A percentile compares a stretch with the other conserved stretches of the same genome.
Evolutionary conservation across 1,140 invertebrate species (phyloP).

Genomic region (Drosophila orena): DNA sequence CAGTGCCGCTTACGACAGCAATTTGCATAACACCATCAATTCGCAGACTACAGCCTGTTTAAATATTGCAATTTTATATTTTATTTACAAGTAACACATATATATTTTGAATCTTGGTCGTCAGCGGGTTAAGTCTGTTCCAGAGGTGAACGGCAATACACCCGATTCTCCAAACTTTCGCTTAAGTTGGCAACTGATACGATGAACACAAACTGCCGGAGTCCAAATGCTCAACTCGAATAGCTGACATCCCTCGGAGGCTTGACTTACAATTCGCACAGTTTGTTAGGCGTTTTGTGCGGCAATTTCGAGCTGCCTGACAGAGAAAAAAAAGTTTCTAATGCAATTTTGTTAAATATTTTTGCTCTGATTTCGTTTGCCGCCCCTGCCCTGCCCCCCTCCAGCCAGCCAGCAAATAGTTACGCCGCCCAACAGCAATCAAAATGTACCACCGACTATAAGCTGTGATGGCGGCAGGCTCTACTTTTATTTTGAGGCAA

Average conservation of each 20-base stretch:
- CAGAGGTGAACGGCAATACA: not conserved
- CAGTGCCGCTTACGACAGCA: not conserved
- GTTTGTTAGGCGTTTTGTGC: conserved; percentile 55
- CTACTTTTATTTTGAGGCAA: conserved; percentile 24
- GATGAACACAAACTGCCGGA: conserved; percentile 15
- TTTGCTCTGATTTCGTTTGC: conserved; percentile 63
- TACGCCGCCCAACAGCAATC: conserved; percentile 5
- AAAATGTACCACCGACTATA: conserved; percentile 22
- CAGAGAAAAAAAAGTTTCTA: conserved; percentile 60
- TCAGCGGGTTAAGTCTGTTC: conserved; percentile 17
- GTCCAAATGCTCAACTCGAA: conserved; percentile 8
- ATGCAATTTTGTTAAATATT: conserved; percentile 75
- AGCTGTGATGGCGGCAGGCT: conserved; percentile 9
- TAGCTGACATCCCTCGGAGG: conserved; percentile 17
- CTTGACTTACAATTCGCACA: conserved; percentile 22
- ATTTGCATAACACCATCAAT: not conserved
- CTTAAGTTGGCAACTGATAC: conserved; percentile 30
- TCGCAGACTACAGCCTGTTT: not conserved
- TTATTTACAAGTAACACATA: too few relatives aligned
- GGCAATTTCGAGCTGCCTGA: conserved; percentile 37
- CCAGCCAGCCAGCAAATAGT: conserved; percentile 47
- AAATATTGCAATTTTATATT: too few relatives aligned
- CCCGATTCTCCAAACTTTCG: conserved; percentile 24
- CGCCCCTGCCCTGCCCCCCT: conserved; percentile 1
- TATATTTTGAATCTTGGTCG: too few relatives aligned